Evolutionary conservation across 2,113 vertebrate genomes (phyloP).

Genomic region (Oceanites oceanicus): DNA sequence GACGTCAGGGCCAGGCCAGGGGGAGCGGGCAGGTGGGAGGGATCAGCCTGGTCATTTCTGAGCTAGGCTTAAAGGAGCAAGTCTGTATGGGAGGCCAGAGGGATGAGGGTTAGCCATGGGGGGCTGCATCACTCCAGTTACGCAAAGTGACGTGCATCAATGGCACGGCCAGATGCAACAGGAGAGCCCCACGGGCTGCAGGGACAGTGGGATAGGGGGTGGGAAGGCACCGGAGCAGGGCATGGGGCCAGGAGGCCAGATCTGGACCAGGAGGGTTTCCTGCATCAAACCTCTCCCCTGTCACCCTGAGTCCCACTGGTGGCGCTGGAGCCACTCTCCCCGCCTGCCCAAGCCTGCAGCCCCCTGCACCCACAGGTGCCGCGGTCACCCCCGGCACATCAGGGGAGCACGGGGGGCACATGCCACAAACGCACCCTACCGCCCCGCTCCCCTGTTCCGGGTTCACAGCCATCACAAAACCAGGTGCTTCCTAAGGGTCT

Average conservation of each 20-base stretch:
- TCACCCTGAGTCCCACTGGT: neutral
- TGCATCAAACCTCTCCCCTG: neutral
- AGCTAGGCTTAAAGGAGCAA: slow-evolving; percentile 66
- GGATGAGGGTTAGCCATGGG: rapidly evolving
- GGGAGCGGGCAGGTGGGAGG: slow-evolving; percentile 67
- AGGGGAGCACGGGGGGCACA: neutral
- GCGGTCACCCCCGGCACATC: rapidly evolving
- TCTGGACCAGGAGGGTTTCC: neutral
- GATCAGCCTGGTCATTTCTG: slow-evolving; percentile 49
- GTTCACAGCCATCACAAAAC: neutral
- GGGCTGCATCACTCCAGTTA: neutral
- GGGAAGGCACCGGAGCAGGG: neutral
- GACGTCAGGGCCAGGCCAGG: slow-evolving; percentile 68
- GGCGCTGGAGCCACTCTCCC: rapidly evolving
- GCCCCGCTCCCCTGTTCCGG: rapidly evolving
- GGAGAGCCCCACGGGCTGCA: neutral
- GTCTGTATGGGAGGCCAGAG: neutral
- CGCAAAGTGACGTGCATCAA: neutral
- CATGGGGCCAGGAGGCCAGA: neutral
- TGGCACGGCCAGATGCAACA: rapidly evolving
- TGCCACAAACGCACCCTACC: neutral
- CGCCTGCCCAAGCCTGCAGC: neutral
- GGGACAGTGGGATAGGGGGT: neutral
- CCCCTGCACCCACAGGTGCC: neutral
- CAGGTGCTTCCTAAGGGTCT: neutral